Conservation (phyloP, 2,888 invertebrate species). For the Tetanocera ferruginea region DNA sequence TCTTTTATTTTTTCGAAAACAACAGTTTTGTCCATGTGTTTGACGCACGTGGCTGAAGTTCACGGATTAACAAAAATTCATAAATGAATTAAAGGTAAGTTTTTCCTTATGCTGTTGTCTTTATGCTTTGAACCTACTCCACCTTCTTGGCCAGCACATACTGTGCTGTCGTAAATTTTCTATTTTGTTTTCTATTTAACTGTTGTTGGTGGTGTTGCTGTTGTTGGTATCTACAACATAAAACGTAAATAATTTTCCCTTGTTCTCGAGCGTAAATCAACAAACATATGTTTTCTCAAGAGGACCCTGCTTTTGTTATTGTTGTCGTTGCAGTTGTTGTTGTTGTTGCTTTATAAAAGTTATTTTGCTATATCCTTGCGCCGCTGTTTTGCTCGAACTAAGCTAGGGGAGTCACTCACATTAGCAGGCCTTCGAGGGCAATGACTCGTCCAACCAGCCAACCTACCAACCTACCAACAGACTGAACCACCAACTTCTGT, state of each 20-base stretch:
- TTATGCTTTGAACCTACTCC: not conserved
- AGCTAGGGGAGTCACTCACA: not conserved
- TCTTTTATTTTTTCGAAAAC: not conserved
- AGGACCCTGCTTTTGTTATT: conserved; percentile 17
- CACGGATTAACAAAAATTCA: conserved; percentile 33
- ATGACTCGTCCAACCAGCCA: conserved; percentile 16
- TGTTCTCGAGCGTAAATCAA: conserved; percentile 30
- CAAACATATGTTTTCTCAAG: conserved; percentile 43
- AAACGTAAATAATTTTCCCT: conserved; percentile 31
- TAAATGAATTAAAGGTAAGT: conserved; percentile 15
- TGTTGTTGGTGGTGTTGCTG: not conserved
- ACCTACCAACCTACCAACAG: not conserved
- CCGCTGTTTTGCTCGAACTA: not conserved
- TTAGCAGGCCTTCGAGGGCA: not conserved
- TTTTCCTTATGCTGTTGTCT: not conserved
- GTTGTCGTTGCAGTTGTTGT: not conserved
- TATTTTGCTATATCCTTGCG: not conserved
- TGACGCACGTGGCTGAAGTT: conserved; percentile 29
- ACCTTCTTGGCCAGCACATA: not conserved
- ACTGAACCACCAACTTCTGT: not conserved
- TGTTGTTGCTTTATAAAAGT: conserved; percentile 14
- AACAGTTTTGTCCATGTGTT: not conserved
- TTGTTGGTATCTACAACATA: not conserved
- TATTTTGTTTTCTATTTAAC: not conserved
- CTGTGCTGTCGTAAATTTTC: conserved; percentile 16